Percentiles rank a stretch among this genome's conserved stretches.
These are phyloP conservation scores for Scaptomyza tumidula DNA, from an alignment of 2,888 invertebrate species.

Conservation along the genomic window DNA sequence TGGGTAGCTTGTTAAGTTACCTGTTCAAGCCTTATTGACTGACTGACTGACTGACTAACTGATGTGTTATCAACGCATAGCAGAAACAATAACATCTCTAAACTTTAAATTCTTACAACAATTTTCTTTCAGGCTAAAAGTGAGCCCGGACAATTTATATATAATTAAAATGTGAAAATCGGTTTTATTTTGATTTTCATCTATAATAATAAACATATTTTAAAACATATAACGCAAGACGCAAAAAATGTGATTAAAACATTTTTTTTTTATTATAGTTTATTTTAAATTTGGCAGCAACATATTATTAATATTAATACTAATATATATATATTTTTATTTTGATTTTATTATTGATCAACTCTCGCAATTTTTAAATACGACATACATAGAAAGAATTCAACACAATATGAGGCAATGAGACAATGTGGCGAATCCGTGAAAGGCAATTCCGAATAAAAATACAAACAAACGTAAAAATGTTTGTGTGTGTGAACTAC, in stretches of 20 bases:
- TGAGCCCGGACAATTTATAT: too few relatives aligned
- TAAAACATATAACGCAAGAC: too few relatives aligned
- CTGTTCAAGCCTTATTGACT: too few relatives aligned
- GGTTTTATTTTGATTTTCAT: too few relatives aligned
- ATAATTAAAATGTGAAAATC: too few relatives aligned
- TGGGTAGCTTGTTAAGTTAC: constrained; percentile 27
- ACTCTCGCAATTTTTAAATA: constrained; percentile 41
- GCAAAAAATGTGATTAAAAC: too few relatives aligned
- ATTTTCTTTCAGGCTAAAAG: not conserved
- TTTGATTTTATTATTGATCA: constrained; percentile 6
- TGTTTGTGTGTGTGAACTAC: not conserved
- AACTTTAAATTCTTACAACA: not conserved
- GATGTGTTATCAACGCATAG: not conserved
- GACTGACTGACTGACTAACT: not conserved
- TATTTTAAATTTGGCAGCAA: too few relatives aligned
- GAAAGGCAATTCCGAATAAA: constrained; percentile 42
- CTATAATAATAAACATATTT: too few relatives aligned
- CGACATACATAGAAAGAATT: constrained; percentile 24
- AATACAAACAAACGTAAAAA: constrained; percentile 6
- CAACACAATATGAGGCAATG: constrained; percentile 50
- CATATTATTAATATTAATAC: too few relatives aligned
- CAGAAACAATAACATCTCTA: not conserved
- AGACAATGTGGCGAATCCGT: constrained; percentile 68
- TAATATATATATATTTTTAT: too few relatives aligned
- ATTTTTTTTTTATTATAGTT: too few relatives aligned